Evolutionary conservation across 2,113 vertebrate genomes (phyloP).

Genomic region (Zapornia atra): DNA sequence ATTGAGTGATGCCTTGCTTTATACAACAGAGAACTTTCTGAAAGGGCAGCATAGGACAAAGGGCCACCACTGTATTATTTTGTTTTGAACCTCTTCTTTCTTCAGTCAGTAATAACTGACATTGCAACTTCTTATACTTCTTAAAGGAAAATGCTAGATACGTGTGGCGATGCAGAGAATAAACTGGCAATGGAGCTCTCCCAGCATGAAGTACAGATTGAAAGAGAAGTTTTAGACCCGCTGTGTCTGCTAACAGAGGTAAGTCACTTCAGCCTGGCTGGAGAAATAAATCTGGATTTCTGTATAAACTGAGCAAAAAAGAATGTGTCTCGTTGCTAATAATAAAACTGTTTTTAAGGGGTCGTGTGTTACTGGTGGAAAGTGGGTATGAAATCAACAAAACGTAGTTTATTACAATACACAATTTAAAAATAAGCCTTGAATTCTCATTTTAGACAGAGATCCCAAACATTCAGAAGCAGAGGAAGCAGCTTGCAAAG

Average conservation of each 20-base stretch:
- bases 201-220: constrained; percentile 90
- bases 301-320: neutral
- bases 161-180: constrained; percentile 93
- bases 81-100: neutral
- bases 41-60: neutral
- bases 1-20: neutral
- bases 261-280: neutral
- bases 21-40: neutral
- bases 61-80: neutral
- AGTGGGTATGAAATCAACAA: neutral
- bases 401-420: neutral
- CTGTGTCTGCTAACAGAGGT: constrained; percentile 91
- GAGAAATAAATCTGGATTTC: neutral
- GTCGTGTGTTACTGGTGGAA: neutral
- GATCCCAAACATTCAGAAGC: constrained; percentile 97
- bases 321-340: neutral
- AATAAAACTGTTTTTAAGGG: neutral
- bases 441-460: constrained; percentile 80
- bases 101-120: neutral
- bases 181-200: constrained; percentile 92
- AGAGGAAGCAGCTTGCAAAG: constrained; percentile 94
- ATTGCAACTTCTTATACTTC: neutral
- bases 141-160: constrained; percentile 93
- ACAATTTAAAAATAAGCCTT: neutral
- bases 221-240: constrained; percentile 93